Evolutionary conservation across 2,113 vertebrate species (phyloP), one percentile per base, ranked within the genome.

Genomic region (Lampris megalopsis): DNA sequence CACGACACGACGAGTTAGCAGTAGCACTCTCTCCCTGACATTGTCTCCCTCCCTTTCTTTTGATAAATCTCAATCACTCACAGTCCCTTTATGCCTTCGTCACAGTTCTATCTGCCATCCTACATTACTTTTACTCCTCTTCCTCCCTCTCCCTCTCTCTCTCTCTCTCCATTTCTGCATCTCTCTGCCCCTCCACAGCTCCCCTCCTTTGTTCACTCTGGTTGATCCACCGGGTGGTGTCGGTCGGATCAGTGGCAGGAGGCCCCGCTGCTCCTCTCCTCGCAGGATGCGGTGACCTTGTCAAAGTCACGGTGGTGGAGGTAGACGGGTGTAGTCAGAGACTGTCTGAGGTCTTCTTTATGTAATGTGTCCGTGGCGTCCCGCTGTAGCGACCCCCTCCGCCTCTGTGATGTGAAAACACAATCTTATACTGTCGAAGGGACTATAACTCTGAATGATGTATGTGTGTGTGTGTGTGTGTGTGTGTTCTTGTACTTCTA

Each of bases 231-330:
- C 65, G 53, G 72, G 74, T 73, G 79, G 59, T 45, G 24, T 72
- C n/a, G 70, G 8, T 78, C 61, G 63, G 59, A 70, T 66, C 63
- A 71, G 82, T 38, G 40, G 52, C 45, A 65, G 1, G 47, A 62
- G 79, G 50, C 47, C 75, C 47, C 75, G 36, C 71, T 74, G 75
- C 45, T 71, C 37, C 48, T 50, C 7, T 49, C 9, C 73, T 73
- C 73, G 71, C 69, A n/a, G n/a, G 11, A 83, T 84, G 81, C 56
- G 58, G 68, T 88, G 91, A 91, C 90, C 90, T 92, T 90, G 88
- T 83, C 79, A 81, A 76, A 82, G 78, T 74, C 66, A 52, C n/a
- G n/a, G 43, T 60, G 48, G 63, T 66, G 63, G 73, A 68, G 50
- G 68, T 53, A 73, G 67, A 73, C 69, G 70, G 67, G 66, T 70